phyloP scores from a whole-genome alignment of 2,888 invertebrate genomes.

The Caenorhabditis sp. region DNA sequence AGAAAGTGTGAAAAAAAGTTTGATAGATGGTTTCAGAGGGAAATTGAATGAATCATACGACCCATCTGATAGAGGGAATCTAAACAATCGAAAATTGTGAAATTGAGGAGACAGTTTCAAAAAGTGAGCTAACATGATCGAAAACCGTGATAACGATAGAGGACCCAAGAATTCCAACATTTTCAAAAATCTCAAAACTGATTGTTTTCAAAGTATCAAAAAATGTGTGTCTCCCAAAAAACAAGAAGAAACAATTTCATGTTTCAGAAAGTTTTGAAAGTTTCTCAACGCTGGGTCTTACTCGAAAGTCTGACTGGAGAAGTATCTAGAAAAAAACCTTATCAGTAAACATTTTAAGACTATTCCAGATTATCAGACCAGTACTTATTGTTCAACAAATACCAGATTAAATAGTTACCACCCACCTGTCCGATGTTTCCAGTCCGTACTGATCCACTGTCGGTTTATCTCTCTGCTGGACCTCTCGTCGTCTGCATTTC shows the following conservation, averaged over 20 bases:
- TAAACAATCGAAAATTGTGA: too few species aligned
- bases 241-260: too few species aligned
- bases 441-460: slow-evolving; percentile 66
- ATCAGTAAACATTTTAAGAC: background rate
- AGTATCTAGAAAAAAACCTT: too few species aligned
- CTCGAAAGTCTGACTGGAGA: too few species aligned
- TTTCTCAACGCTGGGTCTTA: too few species aligned
- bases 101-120: background rate
- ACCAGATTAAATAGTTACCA: background rate
- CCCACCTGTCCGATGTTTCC: slow-evolving; percentile 66
- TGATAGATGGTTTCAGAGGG: background rate
- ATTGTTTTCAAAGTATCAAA: too few species aligned
- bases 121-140: background rate
- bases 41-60: slow-evolving; percentile 9
- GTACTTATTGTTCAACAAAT: too few species aligned
- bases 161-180: background rate
- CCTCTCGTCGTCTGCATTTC: slow-evolving; percentile 71
- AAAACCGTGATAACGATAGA: background rate
- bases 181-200: too few species aligned
- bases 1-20: background rate
- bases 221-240: too few species aligned
- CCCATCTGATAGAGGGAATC: background rate
- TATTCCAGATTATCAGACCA: too few species aligned
- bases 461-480: slow-evolving; percentile 58
- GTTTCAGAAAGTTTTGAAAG: too few species aligned